Evolutionary conservation across 2,113 vertebrate genomes (phyloP), one percentile per base, ranked within the genome.

Genomic region (Pelvicachromis taeniatus): DNA sequence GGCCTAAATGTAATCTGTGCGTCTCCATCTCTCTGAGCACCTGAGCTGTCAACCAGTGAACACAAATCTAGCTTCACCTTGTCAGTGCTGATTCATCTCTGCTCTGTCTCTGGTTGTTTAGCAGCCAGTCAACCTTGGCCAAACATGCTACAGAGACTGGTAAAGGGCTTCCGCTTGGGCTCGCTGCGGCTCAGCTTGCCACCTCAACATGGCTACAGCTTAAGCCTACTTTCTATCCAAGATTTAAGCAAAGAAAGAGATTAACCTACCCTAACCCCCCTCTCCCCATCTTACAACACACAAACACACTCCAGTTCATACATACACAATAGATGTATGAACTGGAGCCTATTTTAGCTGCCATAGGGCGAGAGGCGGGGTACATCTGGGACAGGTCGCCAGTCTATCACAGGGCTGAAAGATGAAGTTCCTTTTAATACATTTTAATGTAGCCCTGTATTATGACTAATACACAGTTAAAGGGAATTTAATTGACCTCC

Each of bases 401-500:
- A 65, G 33, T 65, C 59, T 38, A 21, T 65, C 59, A 65, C 59
- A 3, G 59, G 19, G 19, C 11, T 65, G 59, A 59, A 52, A 53
- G 68, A 89, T 53, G 68, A 89, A 81, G 80, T 61, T 54, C 42
- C 33, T 50, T 90, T 82, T 86, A 90, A 93, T 80, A 85, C 85
- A 87, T 88, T 88, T 54, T 21, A 68, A 33, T 68, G 77, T 78
- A 65, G 78, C 63, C 40, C 35, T 56, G 81, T 78, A 80, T 86
- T 85, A 81, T 54, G 65, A 82, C 86, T 95, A 95, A 95, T 95
- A 91, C 95, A 95, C 93, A 94, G 92, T 95, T 94, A 93, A 95
- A 91, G 92, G 68, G 89, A 94, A 94, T 95, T 91, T 90, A 93
- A 96, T 95, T 94, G 93, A 95, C 94, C 94, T 94, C 92, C 82